Evolutionary conservation across 2,888 invertebrate species (phyloP).

Genomic region (Eupsilia transversa): DNA sequence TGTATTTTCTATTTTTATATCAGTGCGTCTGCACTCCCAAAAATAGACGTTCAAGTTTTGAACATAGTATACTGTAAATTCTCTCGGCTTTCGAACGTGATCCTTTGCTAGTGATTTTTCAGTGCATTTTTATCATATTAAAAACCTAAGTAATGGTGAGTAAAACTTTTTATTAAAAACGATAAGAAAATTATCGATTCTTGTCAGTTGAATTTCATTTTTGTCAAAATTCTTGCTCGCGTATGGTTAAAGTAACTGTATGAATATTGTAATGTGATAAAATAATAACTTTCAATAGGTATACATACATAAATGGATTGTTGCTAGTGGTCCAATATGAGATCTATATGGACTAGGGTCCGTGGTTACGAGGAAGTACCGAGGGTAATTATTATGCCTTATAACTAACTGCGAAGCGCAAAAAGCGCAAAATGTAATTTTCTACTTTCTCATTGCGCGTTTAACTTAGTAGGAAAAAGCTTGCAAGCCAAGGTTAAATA

Average conservation of each 20-base stretch:
- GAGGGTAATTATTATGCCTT: slow-evolving; percentile 54
- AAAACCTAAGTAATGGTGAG: slow-evolving; percentile 70
- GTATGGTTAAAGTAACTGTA: not conserved
- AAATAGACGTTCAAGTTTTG: slow-evolving; percentile 85
- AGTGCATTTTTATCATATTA: too few relatives aligned
- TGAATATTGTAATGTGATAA: not conserved
- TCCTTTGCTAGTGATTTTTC: slow-evolving; percentile 56
- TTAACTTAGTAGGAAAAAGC: slow-evolving; percentile 21
- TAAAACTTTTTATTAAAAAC: slow-evolving; percentile 62
- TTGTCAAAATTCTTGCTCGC: slow-evolving; percentile 44
- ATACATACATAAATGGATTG: slow-evolving; percentile 34
- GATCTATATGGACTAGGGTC: slow-evolving; percentile 82
- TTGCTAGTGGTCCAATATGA: slow-evolving; percentile 69
- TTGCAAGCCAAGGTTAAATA: slow-evolving; percentile 8
- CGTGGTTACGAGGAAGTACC: slow-evolving; percentile 68
- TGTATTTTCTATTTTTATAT: slow-evolving; percentile 83
- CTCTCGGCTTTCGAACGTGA: slow-evolving; percentile 64
- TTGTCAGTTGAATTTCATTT: slow-evolving; percentile 42
- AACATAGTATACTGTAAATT: slow-evolving; percentile 72
- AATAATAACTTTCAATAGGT: not conserved
- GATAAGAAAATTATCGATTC: slow-evolving; percentile 7
- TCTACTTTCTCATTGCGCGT: slow-evolving; percentile 6
- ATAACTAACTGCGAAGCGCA: not conserved
- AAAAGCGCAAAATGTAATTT: slow-evolving; percentile 16
- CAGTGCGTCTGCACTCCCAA: slow-evolving; percentile 82